These are phyloP conservation scores for Melanchra persicariae DNA, from an alignment of 2,888 invertebrate genomes.

Conservation along the genomic window DNA sequence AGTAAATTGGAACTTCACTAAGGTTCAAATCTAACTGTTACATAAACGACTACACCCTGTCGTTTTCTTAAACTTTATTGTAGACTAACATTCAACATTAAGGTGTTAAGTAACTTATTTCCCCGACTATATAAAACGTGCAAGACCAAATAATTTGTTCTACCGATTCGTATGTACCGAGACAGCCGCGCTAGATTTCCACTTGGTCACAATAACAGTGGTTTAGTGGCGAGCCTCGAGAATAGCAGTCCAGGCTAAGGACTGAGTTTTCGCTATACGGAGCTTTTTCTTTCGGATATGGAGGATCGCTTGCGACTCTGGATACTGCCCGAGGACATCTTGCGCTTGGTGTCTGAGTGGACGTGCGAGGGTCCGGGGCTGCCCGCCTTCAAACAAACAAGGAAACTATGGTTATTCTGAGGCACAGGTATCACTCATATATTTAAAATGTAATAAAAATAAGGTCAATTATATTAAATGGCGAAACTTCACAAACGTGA, in stretches of 20 bases:
- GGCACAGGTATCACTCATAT: no score
- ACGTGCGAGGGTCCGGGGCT: conserved; percentile 75
- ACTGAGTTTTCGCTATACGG: conserved; percentile 81
- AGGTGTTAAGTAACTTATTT: neutral
- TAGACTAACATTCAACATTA: neutral
- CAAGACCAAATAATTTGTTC: conserved; percentile 51
- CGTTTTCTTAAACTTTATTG: neutral
- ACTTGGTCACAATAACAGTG: conserved; percentile 17
- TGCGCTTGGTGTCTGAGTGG: conserved; percentile 79
- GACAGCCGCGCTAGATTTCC: conserved; percentile 34
- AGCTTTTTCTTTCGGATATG: conserved; percentile 86
- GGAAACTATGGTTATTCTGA: neutral
- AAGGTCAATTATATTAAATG: no score
- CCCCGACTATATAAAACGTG: conserved; percentile 32
- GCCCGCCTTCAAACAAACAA: conserved; percentile 59
- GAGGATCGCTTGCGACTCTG: conserved; percentile 86
- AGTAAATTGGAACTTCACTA: neutral
- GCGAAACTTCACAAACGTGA: no score
- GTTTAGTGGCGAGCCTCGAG: conserved; percentile 38
- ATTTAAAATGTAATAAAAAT: no score
- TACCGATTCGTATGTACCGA: conserved; percentile 45
- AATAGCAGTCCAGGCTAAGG: conserved; percentile 59
- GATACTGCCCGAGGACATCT: conserved; percentile 89
- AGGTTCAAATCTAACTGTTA: neutral
- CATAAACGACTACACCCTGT: neutral